phyloP scores from a whole-genome alignment of 1,140 invertebrate species.

The Drosophila sechellia region DNA sequence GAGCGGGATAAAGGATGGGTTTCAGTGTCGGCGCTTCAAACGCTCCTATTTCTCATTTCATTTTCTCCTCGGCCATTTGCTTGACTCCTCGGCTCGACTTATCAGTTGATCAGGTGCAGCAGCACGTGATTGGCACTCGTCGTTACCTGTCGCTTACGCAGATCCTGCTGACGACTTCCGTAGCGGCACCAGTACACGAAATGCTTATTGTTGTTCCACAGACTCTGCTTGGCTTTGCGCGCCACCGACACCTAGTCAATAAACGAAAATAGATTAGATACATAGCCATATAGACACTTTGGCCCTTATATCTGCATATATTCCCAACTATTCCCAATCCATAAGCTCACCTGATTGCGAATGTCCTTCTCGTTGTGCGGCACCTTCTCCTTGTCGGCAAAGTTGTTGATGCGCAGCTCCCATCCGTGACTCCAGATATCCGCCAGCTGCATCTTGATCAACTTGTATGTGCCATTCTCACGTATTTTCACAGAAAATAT shows the following conservation, averaged over 20 bases:
- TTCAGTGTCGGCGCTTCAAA: slow-evolving; percentile 18
- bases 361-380: slow-evolving; percentile 88
- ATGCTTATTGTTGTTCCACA: slow-evolving; percentile 89
- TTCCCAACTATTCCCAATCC: too few relatives aligned
- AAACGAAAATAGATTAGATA: background rate
- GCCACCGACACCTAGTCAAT: slow-evolving; percentile 73
- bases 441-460: slow-evolving; percentile 86
- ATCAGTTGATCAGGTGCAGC: slow-evolving; percentile 78
- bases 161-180: slow-evolving; percentile 87
- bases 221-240: slow-evolving; percentile 80
- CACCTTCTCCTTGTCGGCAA: slow-evolving; percentile 88
- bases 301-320: too few relatives aligned
- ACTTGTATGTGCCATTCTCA: slow-evolving; percentile 86
- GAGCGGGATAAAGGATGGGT: slow-evolving; percentile 2
- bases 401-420: slow-evolving; percentile 89
- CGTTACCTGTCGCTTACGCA: slow-evolving; percentile 88
- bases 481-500: slow-evolving; percentile 88
- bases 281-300: too few relatives aligned
- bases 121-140: slow-evolving; percentile 78
- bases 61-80: slow-evolving; percentile 1
- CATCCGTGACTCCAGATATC: slow-evolving; percentile 89
- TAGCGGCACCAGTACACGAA: slow-evolving; percentile 89
- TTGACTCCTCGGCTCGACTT: slow-evolving; percentile 30
- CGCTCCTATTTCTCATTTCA: background rate
- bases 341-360: slow-evolving; percentile 86